Conservation (phyloP, 2,797 vertebrate species). For the Acanthurus lineatus region DNA sequence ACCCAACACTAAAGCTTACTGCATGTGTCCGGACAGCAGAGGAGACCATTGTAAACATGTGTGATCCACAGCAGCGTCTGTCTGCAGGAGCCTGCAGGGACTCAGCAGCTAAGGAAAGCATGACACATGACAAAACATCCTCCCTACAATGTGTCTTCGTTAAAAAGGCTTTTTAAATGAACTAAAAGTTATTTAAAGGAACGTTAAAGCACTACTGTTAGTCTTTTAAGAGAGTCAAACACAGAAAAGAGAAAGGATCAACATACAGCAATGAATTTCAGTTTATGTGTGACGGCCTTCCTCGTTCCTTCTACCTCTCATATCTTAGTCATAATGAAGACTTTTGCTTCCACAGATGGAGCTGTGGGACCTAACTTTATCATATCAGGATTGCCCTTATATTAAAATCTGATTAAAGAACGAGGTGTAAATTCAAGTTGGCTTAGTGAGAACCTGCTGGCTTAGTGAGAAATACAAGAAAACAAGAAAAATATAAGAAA, state of each 20-base stretch:
- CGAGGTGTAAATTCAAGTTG: too few relatives aligned
- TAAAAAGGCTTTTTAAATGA: too few relatives aligned
- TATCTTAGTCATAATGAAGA: background rate
- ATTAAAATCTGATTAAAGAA: too few relatives aligned
- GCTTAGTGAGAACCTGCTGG: too few relatives aligned
- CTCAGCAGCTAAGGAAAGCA: background rate
- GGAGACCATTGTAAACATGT: background rate
- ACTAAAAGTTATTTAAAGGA: background rate
- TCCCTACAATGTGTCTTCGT: too few relatives aligned
- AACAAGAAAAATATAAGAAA: too few relatives aligned
- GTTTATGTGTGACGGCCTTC: background rate
- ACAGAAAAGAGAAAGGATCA: background rate
- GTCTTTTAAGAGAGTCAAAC: background rate
- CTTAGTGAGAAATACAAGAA: too few relatives aligned
- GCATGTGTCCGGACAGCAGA: background rate
- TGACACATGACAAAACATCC: background rate
- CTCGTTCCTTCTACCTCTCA: background rate
- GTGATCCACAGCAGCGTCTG: background rate
- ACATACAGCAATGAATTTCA: background rate
- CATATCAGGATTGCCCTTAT: too few relatives aligned
- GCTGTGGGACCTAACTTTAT: background rate
- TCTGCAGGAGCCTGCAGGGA: background rate
- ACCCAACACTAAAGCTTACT: too few relatives aligned
- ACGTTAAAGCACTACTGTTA: background rate
- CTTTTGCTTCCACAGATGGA: background rate